Conservation (phyloP, 2,888 invertebrate genomes). For the Drosophila diplacantha region DNA sequence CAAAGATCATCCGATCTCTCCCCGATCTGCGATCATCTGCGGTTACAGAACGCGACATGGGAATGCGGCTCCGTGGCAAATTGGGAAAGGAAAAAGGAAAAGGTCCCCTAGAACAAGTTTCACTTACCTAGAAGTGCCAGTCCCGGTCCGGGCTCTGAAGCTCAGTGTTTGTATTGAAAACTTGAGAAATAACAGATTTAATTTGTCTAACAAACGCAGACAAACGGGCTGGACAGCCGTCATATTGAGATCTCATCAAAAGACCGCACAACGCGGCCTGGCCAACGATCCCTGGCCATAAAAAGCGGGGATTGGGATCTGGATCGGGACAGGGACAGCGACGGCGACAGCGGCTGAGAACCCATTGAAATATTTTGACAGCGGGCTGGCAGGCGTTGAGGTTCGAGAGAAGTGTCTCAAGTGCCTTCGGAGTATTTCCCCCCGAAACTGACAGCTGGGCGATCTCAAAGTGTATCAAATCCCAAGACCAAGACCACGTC, state of each 20-base stretch:
- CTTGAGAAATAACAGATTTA: constrained; percentile 69
- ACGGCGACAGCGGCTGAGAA: background rate
- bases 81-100: constrained; percentile 47
- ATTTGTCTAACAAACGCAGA: constrained; percentile 67
- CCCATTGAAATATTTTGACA: constrained; percentile 71
- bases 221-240: constrained; percentile 53
- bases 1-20: constrained; percentile 39
- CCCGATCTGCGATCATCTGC: constrained; percentile 53
- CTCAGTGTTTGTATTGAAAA: constrained; percentile 44
- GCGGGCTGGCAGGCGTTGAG: constrained; percentile 70
- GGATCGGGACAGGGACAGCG: constrained; percentile 1
- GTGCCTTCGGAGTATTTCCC: constrained; percentile 66
- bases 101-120: constrained; percentile 59
- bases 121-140: constrained; percentile 54
- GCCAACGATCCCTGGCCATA: constrained; percentile 10
- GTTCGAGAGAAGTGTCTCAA: constrained; percentile 73
- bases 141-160: constrained; percentile 22
- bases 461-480: constrained; percentile 36
- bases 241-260: constrained; percentile 71
- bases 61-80: constrained; percentile 60
- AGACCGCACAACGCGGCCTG: constrained; percentile 61
- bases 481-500: constrained; percentile 9
- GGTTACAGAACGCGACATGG: constrained; percentile 63
- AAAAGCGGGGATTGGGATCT: constrained; percentile 12
- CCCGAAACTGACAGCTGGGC: constrained; percentile 59